These are phyloP conservation scores for Phrynocephalus vlangalii DNA, from an alignment of 2,797 vertebrate genomes.

Conservation along the genomic window DNA sequence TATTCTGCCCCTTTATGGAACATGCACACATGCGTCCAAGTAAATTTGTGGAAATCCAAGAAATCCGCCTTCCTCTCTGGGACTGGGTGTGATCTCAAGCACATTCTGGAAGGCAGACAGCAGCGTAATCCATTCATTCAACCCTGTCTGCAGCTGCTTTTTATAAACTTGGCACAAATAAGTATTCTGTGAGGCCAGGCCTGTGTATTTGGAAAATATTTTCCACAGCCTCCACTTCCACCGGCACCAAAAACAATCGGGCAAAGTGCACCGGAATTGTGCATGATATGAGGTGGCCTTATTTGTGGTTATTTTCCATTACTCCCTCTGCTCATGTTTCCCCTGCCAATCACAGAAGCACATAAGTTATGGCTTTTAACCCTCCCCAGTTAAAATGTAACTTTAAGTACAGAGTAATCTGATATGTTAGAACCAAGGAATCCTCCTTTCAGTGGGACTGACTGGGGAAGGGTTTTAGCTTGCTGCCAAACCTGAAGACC, in stretches of 20 bases:
- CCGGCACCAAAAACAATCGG: conserved; percentile 52
- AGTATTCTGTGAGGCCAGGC: conserved; percentile 79
- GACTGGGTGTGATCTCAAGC: conserved; percentile 68
- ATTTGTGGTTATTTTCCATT: conserved; percentile 85
- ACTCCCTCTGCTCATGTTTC: conserved; percentile 83
- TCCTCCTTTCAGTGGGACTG: conserved; percentile 57
- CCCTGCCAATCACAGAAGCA: conserved; percentile 81
- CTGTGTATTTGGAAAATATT: conserved; percentile 85
- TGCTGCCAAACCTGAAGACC: conserved; percentile 5
- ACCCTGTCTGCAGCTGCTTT: conserved; percentile 87
- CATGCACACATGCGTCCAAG: neutral
- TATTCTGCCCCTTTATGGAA: neutral
- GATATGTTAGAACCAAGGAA: conserved; percentile 66
- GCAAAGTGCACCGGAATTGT: conserved; percentile 84
- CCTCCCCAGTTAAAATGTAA: conserved; percentile 80
- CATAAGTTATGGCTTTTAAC: conserved; percentile 79
- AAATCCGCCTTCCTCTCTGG: conserved; percentile 47
- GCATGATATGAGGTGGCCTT: conserved; percentile 81
- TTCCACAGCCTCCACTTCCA: conserved; percentile 75
- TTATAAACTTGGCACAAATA: conserved; percentile 83
- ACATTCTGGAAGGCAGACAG: conserved; percentile 85
- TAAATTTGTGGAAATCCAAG: conserved; percentile 51
- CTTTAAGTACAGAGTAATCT: conserved; percentile 79
- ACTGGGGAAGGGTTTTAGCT: neutral
- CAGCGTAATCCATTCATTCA: conserved; percentile 85